phyloP scores from a whole-genome alignment of 2,113 vertebrate genomes.

The Pelecanus crispus region DNA sequence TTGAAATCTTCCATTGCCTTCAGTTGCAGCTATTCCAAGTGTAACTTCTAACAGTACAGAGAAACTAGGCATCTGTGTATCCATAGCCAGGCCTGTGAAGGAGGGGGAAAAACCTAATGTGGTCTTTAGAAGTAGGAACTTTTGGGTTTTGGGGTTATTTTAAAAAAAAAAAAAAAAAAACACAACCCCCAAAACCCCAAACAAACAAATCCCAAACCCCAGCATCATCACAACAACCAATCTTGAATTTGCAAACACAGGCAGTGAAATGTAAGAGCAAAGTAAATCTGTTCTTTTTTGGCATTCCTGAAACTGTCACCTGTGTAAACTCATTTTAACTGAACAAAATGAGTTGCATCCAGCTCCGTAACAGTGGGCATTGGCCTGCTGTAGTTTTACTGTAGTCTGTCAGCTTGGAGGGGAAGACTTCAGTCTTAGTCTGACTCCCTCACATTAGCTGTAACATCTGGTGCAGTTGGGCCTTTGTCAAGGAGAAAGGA shows the following conservation, averaged over 20 bases:
- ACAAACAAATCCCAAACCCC: not conserved
- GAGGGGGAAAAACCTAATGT: not conserved
- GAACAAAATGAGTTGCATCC: not conserved
- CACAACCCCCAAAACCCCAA: not conserved
- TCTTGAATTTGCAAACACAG: not conserved
- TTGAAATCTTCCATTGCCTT: not conserved
- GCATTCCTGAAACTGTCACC: not conserved
- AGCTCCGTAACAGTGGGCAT: not conserved
- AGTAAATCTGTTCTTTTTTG: not conserved
- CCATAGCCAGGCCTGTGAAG: not conserved
- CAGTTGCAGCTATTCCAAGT: not conserved
- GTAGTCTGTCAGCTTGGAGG: not conserved
- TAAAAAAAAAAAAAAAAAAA: not conserved
- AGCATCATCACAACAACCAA: not conserved
- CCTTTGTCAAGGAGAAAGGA: not conserved
- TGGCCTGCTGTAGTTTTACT: not conserved
- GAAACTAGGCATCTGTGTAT: not conserved
- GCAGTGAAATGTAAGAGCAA: not conserved
- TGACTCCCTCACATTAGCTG: not conserved
- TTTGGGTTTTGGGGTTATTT: not conserved
- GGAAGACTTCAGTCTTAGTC: not conserved
- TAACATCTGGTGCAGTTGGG: not conserved
- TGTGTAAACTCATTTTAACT: not conserved
- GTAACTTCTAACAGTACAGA: not conserved
- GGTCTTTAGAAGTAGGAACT: not conserved